phyloP scores from a whole-genome alignment of 2,113 vertebrate species.

The Calidris pygmaea region DNA sequence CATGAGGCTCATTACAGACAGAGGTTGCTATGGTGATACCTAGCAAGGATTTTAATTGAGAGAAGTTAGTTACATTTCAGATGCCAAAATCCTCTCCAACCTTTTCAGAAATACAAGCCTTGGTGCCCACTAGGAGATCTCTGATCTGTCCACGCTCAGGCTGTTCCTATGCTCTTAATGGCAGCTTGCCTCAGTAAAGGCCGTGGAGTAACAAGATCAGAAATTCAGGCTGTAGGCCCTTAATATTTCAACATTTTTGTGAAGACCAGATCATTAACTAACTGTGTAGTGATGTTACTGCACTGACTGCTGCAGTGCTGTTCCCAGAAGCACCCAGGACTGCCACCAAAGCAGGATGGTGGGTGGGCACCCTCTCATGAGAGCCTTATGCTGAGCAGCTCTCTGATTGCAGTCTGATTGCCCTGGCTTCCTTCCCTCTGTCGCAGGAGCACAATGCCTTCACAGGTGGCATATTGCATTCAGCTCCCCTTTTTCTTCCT shows the following conservation, averaged over 20 bases:
- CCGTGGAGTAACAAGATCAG: not conserved
- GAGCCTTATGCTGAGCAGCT: not conserved
- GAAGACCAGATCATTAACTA: not conserved
- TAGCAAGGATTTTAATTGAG: constrained; percentile 30
- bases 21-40: constrained; percentile 46
- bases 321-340: not conserved
- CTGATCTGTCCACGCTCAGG: not conserved
- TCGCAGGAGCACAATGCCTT: not conserved
- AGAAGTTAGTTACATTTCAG: constrained; percentile 7
- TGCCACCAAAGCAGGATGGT: not conserved
- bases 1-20: not conserved
- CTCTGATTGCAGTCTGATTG: not conserved
- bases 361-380: not conserved
- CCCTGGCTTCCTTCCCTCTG: not conserved
- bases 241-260: not conserved
- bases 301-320: not conserved
- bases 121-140: not conserved
- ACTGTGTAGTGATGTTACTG: not conserved
- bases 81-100: not conserved
- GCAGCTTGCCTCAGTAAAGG: not conserved
- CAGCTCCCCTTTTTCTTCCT: not conserved
- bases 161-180: not conserved
- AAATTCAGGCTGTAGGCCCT: not conserved
- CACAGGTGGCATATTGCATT: not conserved
- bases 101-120: not conserved